Percentiles rank a stretch among this genome's conserved stretches.
Conservation (phyloP, 2,113 vertebrate species). For the Hiodon tergisus region DNA sequence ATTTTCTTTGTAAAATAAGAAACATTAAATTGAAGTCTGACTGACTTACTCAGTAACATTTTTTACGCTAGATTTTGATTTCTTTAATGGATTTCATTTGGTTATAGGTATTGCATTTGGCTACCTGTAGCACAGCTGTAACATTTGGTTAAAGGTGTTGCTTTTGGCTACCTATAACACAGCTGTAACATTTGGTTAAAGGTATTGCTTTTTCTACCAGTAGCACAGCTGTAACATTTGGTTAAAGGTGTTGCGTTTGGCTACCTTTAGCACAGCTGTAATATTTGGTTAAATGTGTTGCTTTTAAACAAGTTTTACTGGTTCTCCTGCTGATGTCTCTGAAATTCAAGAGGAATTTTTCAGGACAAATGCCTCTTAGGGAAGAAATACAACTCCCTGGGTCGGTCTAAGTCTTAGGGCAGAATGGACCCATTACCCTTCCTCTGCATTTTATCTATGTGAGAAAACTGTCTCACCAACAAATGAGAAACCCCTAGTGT, state of each 20-base stretch:
- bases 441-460: not conserved
- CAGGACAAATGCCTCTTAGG: not conserved
- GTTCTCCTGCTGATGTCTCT: not conserved
- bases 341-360: not conserved
- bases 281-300: too few species aligned
- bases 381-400: not conserved
- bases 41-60: not conserved
- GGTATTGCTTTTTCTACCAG: not conserved
- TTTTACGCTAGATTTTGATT: too few species aligned
- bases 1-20: not conserved
- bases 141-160: too few species aligned
- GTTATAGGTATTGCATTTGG: too few species aligned
- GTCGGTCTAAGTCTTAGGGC: not conserved
- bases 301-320: not conserved
- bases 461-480: not conserved
- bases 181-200: too few species aligned
- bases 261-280: too few species aligned
- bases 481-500: not conserved
- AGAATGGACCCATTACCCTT: not conserved
- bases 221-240: not conserved
- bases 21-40: not conserved
- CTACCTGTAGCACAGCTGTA: too few species aligned
- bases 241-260: slow-evolving; percentile 1
- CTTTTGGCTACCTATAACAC: too few species aligned
- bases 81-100: too few species aligned